Conservation (phyloP, 2,797 vertebrate species). For the Acrocephalus scirpaceus region DNA sequence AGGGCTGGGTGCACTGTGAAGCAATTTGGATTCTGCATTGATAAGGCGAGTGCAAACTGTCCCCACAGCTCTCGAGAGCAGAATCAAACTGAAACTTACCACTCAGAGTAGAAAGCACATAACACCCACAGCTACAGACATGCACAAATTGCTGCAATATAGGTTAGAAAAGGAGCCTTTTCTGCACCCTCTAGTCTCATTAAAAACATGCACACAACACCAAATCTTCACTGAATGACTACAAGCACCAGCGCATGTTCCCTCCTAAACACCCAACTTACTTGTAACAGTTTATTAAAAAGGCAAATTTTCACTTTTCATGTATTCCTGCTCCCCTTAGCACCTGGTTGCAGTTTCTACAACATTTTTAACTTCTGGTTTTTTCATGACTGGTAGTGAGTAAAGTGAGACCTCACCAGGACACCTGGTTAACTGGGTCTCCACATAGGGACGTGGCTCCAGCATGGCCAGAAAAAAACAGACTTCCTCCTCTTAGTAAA, state of each 20-base stretch:
- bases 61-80: constrained; percentile 23
- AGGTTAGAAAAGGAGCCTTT: constrained; percentile 53
- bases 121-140: constrained; percentile 75
- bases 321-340: constrained; percentile 63
- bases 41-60: constrained; percentile 52
- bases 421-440: neutral
- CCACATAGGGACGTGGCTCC: neutral
- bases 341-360: constrained; percentile 72
- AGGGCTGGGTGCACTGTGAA: neutral
- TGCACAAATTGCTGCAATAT: constrained; percentile 62
- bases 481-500: neutral
- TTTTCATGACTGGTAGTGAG: neutral
- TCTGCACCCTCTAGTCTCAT: constrained; percentile 43
- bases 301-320: constrained; percentile 80
- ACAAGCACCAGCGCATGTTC: constrained; percentile 27
- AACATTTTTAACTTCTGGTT: constrained; percentile 32
- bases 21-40: constrained; percentile 49
- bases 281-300: constrained; percentile 75
- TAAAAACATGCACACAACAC: neutral
- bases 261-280: constrained; percentile 46
- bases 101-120: constrained; percentile 75
- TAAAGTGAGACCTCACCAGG: constrained; percentile 10
- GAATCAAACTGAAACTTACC: constrained; percentile 80
- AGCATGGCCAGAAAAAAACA: neutral
- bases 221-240: constrained; percentile 75